Conservation (phyloP, 2,797 vertebrate genomes). For the Mycteria americana region DNA sequence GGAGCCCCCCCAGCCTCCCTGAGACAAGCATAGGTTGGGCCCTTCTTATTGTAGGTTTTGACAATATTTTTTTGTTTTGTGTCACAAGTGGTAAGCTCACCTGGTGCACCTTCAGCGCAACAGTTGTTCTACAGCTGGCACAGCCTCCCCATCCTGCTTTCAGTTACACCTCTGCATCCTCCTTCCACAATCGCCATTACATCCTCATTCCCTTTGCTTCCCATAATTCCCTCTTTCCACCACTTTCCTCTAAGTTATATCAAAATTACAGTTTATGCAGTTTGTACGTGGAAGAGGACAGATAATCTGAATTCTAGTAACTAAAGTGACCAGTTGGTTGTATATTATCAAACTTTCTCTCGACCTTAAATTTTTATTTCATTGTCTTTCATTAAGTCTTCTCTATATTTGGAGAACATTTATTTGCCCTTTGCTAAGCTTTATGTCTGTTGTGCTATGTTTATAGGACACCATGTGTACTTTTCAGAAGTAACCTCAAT, state of each 20-base stretch:
- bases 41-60: background rate
- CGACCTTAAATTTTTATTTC: background rate
- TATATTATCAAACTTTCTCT: background rate
- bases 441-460: background rate
- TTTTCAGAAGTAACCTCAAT: constrained; percentile 8
- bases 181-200: background rate
- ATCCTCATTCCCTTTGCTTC: background rate
- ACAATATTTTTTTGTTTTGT: background rate
- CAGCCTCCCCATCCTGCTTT: background rate
- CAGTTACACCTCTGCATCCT: background rate
- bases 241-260: background rate
- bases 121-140: background rate
- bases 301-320: background rate
- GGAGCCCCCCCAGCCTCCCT: background rate
- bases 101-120: background rate
- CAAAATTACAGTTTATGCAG: background rate
- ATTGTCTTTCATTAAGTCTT: background rate
- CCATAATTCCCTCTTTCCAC: background rate
- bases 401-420: background rate
- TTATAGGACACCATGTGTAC: background rate
- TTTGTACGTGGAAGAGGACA: background rate
- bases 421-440: background rate
- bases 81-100: background rate
- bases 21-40: background rate
- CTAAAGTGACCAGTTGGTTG: background rate